Evolutionary conservation across 2,113 vertebrate genomes (phyloP).

Genomic region (Eulemur rufifrons): DNA sequence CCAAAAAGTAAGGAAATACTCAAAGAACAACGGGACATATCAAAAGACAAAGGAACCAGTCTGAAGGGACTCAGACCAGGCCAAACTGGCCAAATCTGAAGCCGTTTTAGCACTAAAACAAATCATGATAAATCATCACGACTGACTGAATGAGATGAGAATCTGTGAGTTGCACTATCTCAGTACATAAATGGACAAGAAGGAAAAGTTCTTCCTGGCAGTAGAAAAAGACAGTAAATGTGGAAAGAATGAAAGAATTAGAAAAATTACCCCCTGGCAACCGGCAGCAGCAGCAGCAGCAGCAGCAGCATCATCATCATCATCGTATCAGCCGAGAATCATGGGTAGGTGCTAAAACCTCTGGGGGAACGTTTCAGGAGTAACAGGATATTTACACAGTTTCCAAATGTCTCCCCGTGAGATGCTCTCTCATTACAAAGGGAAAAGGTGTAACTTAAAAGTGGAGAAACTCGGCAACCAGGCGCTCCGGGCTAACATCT

Average conservation of each 20-base stretch:
- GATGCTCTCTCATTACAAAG: neutral
- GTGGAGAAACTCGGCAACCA: too few relatives aligned
- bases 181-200: neutral
- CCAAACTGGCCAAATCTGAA: neutral
- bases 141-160: neutral
- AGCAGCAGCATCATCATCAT: neutral
- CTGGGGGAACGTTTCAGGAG: neutral
- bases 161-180: neutral
- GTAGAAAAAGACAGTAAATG: neutral
- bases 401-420: neutral
- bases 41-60: neutral
- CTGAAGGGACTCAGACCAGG: neutral
- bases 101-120: neutral
- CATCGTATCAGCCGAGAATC: neutral
- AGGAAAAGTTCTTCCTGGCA: neutral
- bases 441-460: neutral
- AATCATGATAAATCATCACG: neutral
- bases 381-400: neutral
- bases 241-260: neutral
- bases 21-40: neutral
- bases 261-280: neutral
- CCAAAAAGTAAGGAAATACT: neutral
- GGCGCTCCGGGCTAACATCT: fast-evolving
- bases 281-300: neutral
- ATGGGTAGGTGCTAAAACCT: neutral